These are phyloP conservation scores for Sceloporus tristichus DNA, from an alignment of 2,113 vertebrate species.

Conservation along the genomic window DNA sequence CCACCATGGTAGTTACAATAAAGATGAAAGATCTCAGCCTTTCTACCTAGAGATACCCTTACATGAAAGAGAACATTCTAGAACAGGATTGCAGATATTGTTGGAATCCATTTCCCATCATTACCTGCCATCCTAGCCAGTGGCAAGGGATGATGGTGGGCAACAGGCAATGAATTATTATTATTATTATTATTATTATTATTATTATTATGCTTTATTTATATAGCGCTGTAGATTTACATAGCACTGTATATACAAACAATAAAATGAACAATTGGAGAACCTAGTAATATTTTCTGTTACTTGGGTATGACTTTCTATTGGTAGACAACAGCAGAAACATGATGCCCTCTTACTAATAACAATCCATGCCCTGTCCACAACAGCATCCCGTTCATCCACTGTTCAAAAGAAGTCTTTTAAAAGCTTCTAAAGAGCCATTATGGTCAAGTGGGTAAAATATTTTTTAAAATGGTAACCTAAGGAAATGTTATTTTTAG, in stretches of 20 bases:
- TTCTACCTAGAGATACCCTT: too few relatives aligned
- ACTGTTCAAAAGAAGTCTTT: neutral
- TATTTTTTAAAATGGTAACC: neutral
- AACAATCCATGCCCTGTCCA: rapidly evolving
- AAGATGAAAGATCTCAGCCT: too few relatives aligned
- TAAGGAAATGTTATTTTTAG: conserved; percentile 19
- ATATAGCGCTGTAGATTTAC: too few relatives aligned
- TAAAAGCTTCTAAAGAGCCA: neutral
- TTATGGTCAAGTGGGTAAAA: neutral
- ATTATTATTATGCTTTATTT: too few relatives aligned
- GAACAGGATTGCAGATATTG: neutral
- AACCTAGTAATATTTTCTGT: neutral
- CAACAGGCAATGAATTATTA: too few relatives aligned
- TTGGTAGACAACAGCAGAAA: neutral
- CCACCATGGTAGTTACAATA: too few relatives aligned
- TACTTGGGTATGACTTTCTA: neutral
- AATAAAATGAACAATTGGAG: too few relatives aligned
- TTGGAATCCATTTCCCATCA: too few relatives aligned
- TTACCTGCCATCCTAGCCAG: too few relatives aligned
- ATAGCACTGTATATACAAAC: too few relatives aligned
- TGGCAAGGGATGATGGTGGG: too few relatives aligned
- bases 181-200: too few relatives aligned
- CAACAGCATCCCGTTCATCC: neutral
- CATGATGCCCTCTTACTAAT: neutral
- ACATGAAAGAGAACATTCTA: neutral